Percentiles rank a stretch among this genome's conserved stretches.
These are phyloP conservation scores for Poeciliopsis retropinna DNA, from an alignment of 2,113 vertebrate genomes.

Conservation along the genomic window DNA sequence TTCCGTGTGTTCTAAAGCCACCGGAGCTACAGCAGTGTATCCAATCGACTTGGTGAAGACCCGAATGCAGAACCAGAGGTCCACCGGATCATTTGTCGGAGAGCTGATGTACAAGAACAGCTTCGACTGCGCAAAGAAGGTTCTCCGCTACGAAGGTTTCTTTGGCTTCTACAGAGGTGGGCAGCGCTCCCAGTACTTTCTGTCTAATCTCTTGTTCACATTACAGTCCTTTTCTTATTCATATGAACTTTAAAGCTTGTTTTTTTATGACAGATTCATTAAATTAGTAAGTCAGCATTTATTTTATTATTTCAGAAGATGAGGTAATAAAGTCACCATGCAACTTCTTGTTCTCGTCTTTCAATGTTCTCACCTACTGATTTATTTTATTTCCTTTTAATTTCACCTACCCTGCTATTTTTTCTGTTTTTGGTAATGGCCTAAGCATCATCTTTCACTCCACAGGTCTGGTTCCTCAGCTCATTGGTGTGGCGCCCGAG, in stretches of 20 bases:
- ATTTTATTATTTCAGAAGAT: too few species aligned
- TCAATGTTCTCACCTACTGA: too few species aligned
- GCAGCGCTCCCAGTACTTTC: background rate
- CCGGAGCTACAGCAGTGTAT: conserved; percentile 94
- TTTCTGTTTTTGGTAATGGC: background rate
- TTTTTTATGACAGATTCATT: too few species aligned
- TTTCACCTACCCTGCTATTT: background rate
- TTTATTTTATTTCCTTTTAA: background rate
- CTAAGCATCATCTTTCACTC: background rate
- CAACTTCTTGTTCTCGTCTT: too few species aligned
- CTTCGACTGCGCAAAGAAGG: conserved; percentile 98
- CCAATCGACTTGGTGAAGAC: conserved; percentile 98
- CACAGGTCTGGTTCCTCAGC: conserved; percentile 95
- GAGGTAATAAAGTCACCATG: too few species aligned
- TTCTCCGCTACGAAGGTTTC: conserved; percentile 94
- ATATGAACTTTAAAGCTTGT: too few species aligned
- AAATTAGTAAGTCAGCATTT: too few species aligned
- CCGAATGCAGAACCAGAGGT: conserved; percentile 96
- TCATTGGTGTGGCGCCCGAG: conserved; percentile 98
- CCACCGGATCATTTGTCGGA: conserved; percentile 90
- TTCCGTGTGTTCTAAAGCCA: conserved; percentile 76
- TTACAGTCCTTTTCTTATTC: background rate
- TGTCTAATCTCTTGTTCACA: background rate
- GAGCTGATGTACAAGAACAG: conserved; percentile 99
- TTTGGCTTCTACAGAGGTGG: conserved; percentile 96